Evolutionary conservation across 2,113 vertebrate species (phyloP).

Genomic region (Aegithalos caudatus): DNA sequence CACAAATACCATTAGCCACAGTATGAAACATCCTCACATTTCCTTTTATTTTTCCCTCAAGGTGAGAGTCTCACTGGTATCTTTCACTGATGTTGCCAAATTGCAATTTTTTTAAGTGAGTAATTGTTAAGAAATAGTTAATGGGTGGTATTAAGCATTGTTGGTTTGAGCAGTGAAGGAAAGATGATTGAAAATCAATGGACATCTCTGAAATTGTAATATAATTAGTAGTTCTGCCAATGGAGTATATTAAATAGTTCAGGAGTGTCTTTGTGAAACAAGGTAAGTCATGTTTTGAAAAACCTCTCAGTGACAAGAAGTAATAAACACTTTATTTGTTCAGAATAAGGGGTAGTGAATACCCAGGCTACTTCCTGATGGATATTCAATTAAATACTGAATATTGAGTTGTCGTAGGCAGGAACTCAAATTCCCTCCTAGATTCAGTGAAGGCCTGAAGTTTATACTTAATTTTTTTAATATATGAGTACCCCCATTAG

Average conservation of each 20-base stretch:
- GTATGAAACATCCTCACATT: neutral
- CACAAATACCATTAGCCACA: fast-evolving
- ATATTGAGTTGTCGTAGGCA: neutral
- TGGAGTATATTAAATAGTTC: conserved; percentile 6
- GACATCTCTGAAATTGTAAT: conserved; percentile 3
- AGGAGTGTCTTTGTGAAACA: conserved; percentile 8
- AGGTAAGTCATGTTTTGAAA: neutral
- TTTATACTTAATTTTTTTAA: neutral
- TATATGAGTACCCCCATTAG: neutral
- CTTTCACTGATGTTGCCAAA: neutral
- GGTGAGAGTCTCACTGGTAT: neutral
- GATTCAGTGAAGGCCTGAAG: neutral
- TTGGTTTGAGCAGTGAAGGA: conserved; percentile 9
- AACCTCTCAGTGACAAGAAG: neutral
- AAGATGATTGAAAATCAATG: conserved; percentile 40
- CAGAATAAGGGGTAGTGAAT: neutral
- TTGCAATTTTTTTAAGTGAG: neutral
- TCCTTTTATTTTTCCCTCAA: neutral
- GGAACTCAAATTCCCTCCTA: neutral
- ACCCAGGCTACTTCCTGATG: neutral
- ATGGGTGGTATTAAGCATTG: neutral
- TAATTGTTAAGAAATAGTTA: neutral
- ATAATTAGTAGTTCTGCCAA: conserved; percentile 28
- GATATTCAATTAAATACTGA: neutral
- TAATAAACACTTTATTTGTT: conserved; percentile 24